These are phyloP conservation scores for Drosophila quadrilineata DNA, from an alignment of 1,140 invertebrate genomes.

Conservation along the genomic window DNA sequence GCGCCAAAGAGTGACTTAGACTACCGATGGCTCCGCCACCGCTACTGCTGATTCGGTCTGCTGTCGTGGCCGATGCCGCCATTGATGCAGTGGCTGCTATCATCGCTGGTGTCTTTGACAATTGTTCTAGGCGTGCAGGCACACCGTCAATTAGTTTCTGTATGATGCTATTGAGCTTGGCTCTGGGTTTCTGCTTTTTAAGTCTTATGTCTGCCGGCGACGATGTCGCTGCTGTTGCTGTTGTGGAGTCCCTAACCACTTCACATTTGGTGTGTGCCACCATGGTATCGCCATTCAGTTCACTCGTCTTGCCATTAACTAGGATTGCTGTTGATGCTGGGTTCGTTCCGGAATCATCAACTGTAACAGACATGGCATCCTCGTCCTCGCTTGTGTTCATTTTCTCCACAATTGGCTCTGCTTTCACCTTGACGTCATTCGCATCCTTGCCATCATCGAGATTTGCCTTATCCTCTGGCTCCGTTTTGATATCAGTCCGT, in stretches of 20 bases:
- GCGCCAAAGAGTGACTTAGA: conserved; percentile 60
- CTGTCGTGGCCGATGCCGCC: neutral
- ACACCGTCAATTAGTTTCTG: conserved; percentile 77
- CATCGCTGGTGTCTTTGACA: conserved; percentile 57
- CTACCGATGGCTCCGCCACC: conserved; percentile 55
- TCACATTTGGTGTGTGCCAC: neutral
- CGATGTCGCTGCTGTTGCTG: neutral
- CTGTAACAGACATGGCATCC: conserved; percentile 32
- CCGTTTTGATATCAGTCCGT: conserved; percentile 11
- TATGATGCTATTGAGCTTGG: conserved; percentile 73
- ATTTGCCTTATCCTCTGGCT: conserved; percentile 8
- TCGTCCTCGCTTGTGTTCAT: conserved; percentile 76
- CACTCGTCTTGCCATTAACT: conserved; percentile 42
- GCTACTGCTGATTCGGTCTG: conserved; percentile 38
- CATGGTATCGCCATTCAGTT: conserved; percentile 36
- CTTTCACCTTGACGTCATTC: conserved; percentile 1
- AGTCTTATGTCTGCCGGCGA: conserved; percentile 46
- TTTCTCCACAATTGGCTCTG: conserved; percentile 47
- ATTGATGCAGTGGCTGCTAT: conserved; percentile 4
- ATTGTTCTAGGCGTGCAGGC: conserved; percentile 63
- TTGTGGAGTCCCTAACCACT: no score
- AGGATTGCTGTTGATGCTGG: neutral
- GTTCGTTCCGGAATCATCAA: conserved; percentile 15
- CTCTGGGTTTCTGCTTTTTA: conserved; percentile 64
- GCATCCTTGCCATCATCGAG: conserved; percentile 17